Conservation (phyloP, 2,888 invertebrate genomes). For the Embidobia sp. region DNA sequence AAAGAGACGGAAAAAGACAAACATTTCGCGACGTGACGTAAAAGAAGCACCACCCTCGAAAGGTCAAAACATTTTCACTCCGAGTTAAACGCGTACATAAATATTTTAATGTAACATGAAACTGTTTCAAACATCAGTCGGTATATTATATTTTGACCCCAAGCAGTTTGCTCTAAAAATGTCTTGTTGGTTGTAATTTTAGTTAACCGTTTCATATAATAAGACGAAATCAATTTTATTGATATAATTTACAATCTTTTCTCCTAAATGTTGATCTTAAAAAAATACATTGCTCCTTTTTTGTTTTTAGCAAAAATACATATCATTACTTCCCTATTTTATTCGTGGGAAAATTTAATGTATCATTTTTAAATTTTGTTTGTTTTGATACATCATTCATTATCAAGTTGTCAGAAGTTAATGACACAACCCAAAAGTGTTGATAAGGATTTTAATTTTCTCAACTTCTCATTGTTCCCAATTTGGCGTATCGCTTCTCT, state of each 20-base stretch:
- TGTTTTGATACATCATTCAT: neutral
- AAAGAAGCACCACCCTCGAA: slow-evolving; percentile 6
- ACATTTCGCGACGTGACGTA: slow-evolving; percentile 17
- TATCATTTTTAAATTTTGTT: too few relatives aligned
- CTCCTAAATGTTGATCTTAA: too few relatives aligned
- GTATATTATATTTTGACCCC: neutral
- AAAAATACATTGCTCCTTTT: too few relatives aligned
- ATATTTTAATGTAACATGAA: slow-evolving; percentile 19
- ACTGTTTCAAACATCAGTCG: slow-evolving; percentile 9
- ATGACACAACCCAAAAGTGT: neutral
- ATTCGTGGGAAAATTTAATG: too few relatives aligned
- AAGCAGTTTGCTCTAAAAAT: too few relatives aligned
- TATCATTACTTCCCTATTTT: too few relatives aligned
- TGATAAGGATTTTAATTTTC: too few relatives aligned
- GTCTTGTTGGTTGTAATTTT: too few relatives aligned
- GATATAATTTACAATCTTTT: too few relatives aligned
- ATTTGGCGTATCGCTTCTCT: slow-evolving; percentile 37
- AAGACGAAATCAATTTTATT: too few relatives aligned
- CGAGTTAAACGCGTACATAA: slow-evolving; percentile 7
- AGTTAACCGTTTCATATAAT: too few relatives aligned
- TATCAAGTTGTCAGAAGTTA: neutral
- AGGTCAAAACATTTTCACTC: slow-evolving; percentile 26
- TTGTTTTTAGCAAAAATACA: too few relatives aligned
- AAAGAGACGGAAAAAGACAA: slow-evolving; percentile 35
- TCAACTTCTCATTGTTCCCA: slow-evolving; percentile 37